Evolutionary conservation across 2,113 vertebrate species (phyloP).

Genomic region (Eretmochelys imbricata): DNA sequence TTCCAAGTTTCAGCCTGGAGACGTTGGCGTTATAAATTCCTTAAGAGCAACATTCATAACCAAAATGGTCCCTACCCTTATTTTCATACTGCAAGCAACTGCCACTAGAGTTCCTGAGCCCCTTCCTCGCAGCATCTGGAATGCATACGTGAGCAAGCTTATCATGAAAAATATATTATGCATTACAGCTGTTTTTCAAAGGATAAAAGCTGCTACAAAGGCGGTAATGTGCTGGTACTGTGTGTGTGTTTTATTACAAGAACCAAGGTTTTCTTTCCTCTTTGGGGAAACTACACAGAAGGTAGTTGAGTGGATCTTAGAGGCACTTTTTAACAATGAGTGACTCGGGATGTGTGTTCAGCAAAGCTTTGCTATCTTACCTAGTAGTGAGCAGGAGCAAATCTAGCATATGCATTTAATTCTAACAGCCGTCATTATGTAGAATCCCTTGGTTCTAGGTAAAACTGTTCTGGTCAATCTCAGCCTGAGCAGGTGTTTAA

Average conservation of each 20-base stretch:
- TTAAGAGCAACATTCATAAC: conserved; percentile 75
- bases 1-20: conserved; percentile 68
- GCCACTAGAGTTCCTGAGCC: conserved; percentile 65
- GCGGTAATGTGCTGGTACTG: conserved; percentile 46
- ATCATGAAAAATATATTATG: conserved; percentile 67
- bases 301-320: background rate
- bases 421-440: background rate
- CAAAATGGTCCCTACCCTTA: conserved; percentile 68
- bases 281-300: conserved; percentile 32
- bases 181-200: conserved; percentile 50
- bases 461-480: background rate
- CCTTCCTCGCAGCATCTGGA: conserved; percentile 69
- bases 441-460: background rate
- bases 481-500: background rate
- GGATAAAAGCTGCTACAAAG: conserved; percentile 64
- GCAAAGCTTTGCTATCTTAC: background rate
- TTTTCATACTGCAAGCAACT: conserved; percentile 63
- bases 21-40: conserved; percentile 69
- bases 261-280: conserved; percentile 42
- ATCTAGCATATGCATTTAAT: background rate
- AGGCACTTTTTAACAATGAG: background rate
- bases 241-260: conserved; percentile 53
- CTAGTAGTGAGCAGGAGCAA: background rate
- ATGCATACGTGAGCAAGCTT: conserved; percentile 65
- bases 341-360: background rate